Percentiles rank a stretch among this genome's conserved stretches.
Conservation (phyloP, 1,140 invertebrate genomes). For the Hydropsyche tenuis region DNA sequence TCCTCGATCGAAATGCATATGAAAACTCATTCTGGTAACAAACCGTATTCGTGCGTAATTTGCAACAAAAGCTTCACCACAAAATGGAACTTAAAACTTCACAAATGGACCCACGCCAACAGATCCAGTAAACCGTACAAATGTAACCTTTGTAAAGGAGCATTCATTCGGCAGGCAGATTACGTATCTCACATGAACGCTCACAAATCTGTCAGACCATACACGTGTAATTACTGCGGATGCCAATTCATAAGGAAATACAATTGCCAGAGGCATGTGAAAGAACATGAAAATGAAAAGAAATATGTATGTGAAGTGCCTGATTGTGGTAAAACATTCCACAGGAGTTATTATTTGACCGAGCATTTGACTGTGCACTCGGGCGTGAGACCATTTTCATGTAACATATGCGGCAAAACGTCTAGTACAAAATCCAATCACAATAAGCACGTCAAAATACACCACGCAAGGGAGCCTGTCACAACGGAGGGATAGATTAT, state of each 20-base stretch:
- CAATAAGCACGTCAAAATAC: constrained; percentile 86
- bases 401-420: constrained; percentile 85
- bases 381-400: constrained; percentile 80
- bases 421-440: constrained; percentile 88
- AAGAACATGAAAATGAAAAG: constrained; percentile 89
- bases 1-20: constrained; percentile 82
- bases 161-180: constrained; percentile 80
- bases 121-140: constrained; percentile 84
- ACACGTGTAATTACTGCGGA: constrained; percentile 92
- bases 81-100: constrained; percentile 87
- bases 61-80: constrained; percentile 87
- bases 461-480: constrained; percentile 83
- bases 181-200: constrained; percentile 85
- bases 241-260: constrained; percentile 93
- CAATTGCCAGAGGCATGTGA: constrained; percentile 88
- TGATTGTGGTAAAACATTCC: constrained; percentile 83
- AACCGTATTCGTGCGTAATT: constrained; percentile 78
- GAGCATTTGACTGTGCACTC: constrained; percentile 87
- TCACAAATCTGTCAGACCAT: constrained; percentile 80
- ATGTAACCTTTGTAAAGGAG: constrained; percentile 81
- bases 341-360: constrained; percentile 84
- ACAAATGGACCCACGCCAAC: constrained; percentile 88
- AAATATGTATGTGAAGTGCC: constrained; percentile 82
- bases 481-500: constrained; percentile 76
- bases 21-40: constrained; percentile 75